Percentiles rank a stretch among this genome's conserved stretches.
These are phyloP conservation scores for Caenorhabditis becei DNA, from an alignment of 2,888 invertebrate genomes.

Conservation along the genomic window DNA sequence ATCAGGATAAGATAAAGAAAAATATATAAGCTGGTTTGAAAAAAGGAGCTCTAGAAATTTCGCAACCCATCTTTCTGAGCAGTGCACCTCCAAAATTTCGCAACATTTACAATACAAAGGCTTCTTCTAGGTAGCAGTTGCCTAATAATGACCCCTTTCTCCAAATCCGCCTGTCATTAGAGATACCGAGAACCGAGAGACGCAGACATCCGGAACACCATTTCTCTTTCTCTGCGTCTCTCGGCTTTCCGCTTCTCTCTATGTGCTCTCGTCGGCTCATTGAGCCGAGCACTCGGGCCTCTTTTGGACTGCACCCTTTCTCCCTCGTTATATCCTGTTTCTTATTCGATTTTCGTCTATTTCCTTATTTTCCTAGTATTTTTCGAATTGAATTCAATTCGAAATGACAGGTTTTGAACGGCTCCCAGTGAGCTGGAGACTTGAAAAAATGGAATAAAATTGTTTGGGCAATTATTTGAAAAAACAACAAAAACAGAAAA, in stretches of 20 bases:
- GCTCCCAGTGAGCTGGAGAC: neutral
- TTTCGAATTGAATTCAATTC: neutral
- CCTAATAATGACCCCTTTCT: slow-evolving; percentile 5
- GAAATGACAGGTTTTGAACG: no score
- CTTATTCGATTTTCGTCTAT: neutral
- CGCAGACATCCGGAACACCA: slow-evolving; percentile 11
- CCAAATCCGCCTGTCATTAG: neutral
- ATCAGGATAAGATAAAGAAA: no score
- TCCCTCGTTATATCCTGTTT: neutral
- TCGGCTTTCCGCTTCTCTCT: slow-evolving; percentile 4
- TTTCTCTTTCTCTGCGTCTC: slow-evolving; percentile 16
- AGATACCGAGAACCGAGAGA: neutral
- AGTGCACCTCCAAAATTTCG: no score
- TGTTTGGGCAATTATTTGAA: no score
- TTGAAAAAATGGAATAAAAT: neutral
- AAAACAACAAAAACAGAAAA: no score
- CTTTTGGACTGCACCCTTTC: neutral
- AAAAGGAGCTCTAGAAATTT: no score
- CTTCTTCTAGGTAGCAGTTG: neutral
- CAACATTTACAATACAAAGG: neutral
- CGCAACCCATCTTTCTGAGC: no score
- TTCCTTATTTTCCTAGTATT: neutral
- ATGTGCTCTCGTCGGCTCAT: slow-evolving; percentile 44
- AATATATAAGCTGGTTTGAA: no score
- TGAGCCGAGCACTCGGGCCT: slow-evolving; percentile 26